Conservation (phyloP, 2,888 invertebrate genomes). For the Ophion costatus region DNA sequence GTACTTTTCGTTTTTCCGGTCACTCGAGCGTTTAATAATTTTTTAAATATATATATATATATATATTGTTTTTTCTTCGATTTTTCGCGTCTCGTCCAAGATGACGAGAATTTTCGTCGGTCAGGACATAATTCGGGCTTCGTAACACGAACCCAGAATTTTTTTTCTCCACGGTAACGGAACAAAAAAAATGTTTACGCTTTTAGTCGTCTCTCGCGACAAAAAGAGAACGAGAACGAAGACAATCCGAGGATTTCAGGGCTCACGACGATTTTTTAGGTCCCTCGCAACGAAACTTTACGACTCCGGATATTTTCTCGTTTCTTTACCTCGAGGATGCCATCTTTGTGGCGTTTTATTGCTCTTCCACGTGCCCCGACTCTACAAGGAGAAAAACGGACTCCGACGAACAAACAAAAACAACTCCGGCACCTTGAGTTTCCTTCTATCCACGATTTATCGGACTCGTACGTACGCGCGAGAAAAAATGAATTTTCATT, state of each 20-base stretch:
- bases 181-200: background rate
- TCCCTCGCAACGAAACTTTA: background rate
- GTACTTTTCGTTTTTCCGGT: background rate
- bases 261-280: background rate
- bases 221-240: background rate
- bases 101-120: slow-evolving; percentile 46
- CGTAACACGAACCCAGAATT: background rate
- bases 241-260: background rate
- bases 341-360: slow-evolving; percentile 11
- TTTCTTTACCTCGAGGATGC: slow-evolving; percentile 8
- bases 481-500: background rate
- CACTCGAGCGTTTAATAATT: background rate
- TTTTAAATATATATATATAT: background rate
- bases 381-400: slow-evolving; percentile 1
- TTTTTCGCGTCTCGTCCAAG: slow-evolving; percentile 40
- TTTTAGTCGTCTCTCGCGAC: background rate
- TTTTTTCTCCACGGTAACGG: background rate
- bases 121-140: slow-evolving; percentile 54
- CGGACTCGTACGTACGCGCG: background rate
- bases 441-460: background rate
- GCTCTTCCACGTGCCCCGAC: slow-evolving; percentile 6
- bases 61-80: slow-evolving; percentile 1
- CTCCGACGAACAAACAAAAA: background rate
- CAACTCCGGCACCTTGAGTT: background rate
- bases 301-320: slow-evolving; percentile 5